Conservation (phyloP, 2,888 invertebrate genomes). For the Oconnorella tubifera region DNA sequence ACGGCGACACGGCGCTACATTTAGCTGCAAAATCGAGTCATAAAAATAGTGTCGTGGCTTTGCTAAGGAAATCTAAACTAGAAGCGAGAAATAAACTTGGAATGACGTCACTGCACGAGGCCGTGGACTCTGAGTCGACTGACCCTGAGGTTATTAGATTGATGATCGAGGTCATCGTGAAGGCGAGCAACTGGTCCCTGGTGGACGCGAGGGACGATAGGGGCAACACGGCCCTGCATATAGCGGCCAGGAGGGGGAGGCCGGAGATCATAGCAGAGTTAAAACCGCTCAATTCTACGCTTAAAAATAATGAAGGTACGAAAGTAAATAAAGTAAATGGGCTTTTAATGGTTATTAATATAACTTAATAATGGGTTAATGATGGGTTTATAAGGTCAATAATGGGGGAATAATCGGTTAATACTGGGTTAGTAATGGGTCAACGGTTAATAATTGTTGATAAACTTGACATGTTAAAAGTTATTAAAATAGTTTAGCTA, state of each 20-base stretch:
- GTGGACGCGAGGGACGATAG: slow-evolving; percentile 44
- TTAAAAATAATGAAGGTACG: slow-evolving; percentile 22
- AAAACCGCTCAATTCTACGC: slow-evolving; percentile 21
- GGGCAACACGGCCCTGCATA: slow-evolving; percentile 50
- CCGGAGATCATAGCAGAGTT: slow-evolving; percentile 27
- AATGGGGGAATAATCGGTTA: too few species aligned
- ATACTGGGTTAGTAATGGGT: too few species aligned
- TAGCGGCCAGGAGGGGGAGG: slow-evolving; percentile 41
- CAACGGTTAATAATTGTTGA: too few species aligned
- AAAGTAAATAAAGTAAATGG: too few species aligned
- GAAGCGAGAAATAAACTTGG: slow-evolving; percentile 44
- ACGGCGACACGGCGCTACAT: slow-evolving; percentile 51
- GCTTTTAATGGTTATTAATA: too few species aligned
- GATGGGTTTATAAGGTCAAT: too few species aligned
- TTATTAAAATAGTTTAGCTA: too few species aligned
- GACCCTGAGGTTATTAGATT: slow-evolving; percentile 39
- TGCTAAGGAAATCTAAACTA: slow-evolving; percentile 46
- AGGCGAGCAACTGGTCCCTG: slow-evolving; percentile 49
- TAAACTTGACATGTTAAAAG: too few species aligned
- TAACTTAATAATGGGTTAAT: too few species aligned
- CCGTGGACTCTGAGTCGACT: slow-evolving; percentile 39
- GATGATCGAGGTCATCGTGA: slow-evolving; percentile 49
- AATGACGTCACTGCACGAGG: slow-evolving; percentile 48
- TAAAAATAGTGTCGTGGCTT: slow-evolving; percentile 37
- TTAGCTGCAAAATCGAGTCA: slow-evolving; percentile 47